phyloP scores from a whole-genome alignment of 35 echinoderm and acorn worm species.

The Hemicentrotus pulcherrimus region DNA sequence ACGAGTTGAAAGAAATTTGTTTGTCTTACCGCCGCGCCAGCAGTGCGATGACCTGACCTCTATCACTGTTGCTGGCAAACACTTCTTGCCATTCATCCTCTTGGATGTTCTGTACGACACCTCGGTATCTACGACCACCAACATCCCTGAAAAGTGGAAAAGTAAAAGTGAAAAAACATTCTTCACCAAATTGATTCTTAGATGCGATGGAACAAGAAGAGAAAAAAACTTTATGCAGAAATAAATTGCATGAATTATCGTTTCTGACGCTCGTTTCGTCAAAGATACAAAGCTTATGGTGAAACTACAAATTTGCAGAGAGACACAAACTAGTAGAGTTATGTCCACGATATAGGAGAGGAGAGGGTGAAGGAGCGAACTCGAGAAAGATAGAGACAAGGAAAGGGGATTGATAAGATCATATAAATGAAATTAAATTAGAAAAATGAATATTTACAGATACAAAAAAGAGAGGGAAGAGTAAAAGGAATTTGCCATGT shows the following conservation, averaged over 20 bases:
- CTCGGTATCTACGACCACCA: slow-evolving; percentile 52
- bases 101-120: slow-evolving; percentile 63
- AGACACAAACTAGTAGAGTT: too few relatives aligned
- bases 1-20: not conserved
- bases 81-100: slow-evolving; percentile 51
- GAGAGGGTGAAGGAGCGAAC: not conserved
- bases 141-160: not conserved
- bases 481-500: too few relatives aligned
- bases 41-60: slow-evolving; percentile 37
- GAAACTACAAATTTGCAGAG: not conserved
- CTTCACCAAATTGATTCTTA: too few relatives aligned
- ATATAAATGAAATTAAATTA: too few relatives aligned
- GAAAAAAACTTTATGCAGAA: too few relatives aligned
- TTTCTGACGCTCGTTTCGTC: not conserved
- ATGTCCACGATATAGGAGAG: not conserved
- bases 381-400: not conserved
- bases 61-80: slow-evolving; percentile 50
- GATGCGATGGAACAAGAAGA: too few relatives aligned
- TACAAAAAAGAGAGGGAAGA: too few relatives aligned
- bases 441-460: too few relatives aligned
- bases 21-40: slow-evolving; percentile 47
- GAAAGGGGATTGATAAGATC: too few relatives aligned
- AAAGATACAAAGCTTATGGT: not conserved
- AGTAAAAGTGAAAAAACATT: too few relatives aligned
- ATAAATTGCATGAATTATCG: too few relatives aligned